Percentiles rank a stretch among this genome's conserved stretches.
Conservation (phyloP, 1,140 invertebrate genomes). For the Plutomurus gul region DNA sequence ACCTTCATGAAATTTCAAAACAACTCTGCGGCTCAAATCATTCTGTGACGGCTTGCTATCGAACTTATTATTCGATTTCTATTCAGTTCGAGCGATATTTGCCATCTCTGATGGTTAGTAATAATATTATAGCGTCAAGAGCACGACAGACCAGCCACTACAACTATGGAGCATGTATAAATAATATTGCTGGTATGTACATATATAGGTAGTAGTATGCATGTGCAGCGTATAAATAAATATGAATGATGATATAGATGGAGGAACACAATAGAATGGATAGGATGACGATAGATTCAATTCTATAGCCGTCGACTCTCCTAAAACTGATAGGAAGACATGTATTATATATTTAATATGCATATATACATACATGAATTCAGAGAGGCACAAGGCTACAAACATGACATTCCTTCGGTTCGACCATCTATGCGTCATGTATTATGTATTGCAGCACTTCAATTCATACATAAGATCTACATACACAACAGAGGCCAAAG, state of each 20-base stretch:
- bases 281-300: slow-evolving; percentile 9
- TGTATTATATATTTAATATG: not conserved
- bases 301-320: too few species aligned
- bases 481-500: not conserved
- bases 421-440: slow-evolving; percentile 3
- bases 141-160: too few species aligned
- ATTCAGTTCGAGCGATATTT: too few species aligned
- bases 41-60: too few species aligned
- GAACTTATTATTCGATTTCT: too few species aligned
- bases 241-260: not conserved
- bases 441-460: slow-evolving; percentile 26
- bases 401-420: not conserved
- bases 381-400: not conserved
- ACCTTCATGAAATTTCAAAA: too few species aligned
- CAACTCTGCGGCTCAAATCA: too few species aligned
- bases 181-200: too few species aligned
- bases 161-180: too few species aligned
- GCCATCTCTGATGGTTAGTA: too few species aligned
- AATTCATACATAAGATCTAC: not conserved
- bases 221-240: not conserved
- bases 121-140: too few species aligned
- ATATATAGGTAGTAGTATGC: not conserved
- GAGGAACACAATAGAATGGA: not conserved
- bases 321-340: not conserved
- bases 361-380: not conserved